Conservation (phyloP, 2,797 vertebrate genomes). For the Enteromius thamalakanensis region DNA sequence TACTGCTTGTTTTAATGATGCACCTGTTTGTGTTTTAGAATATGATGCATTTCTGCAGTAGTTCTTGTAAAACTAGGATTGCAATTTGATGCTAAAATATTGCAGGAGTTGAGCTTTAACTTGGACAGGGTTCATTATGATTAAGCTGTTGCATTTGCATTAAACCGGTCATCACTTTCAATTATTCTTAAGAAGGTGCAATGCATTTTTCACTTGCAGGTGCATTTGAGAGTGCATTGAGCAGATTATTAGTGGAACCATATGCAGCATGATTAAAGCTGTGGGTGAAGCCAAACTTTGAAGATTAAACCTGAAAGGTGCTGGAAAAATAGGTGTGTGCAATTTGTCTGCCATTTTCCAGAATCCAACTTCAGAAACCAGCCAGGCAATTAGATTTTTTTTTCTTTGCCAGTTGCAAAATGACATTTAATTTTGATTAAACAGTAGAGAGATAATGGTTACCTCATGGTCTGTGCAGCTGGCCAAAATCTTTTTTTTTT, state of each 20-base stretch:
- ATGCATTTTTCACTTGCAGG: conserved; percentile 14
- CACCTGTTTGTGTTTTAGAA: conserved; percentile 14
- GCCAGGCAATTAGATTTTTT: neutral
- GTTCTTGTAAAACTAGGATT: neutral
- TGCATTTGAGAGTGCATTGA: neutral
- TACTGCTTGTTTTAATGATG: neutral
- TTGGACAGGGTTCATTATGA: neutral
- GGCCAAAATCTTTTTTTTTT: conserved; percentile 21
- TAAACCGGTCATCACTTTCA: neutral
- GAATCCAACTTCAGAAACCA: neutral
- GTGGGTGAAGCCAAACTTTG: neutral
- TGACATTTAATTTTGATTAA: conserved; percentile 30
- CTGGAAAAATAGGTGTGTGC: neutral
- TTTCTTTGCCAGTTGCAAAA: conserved; percentile 8
- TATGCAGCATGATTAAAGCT: conserved; percentile 5
- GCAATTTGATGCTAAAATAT: neutral
- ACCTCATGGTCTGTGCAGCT: conserved; percentile 17
- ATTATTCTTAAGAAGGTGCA: neutral
- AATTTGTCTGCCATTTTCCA: neutral
- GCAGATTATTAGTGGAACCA: neutral
- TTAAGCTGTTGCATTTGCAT: conserved; percentile 1
- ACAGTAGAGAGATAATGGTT: conserved; percentile 39
- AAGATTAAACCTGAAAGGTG: neutral
- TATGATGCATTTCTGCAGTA: neutral
- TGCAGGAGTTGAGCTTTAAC: conserved; percentile 2